Base-by-base conservation (phyloP, 2,888 invertebrate genomes). In the Steinernema carpocapsae region DNA sequence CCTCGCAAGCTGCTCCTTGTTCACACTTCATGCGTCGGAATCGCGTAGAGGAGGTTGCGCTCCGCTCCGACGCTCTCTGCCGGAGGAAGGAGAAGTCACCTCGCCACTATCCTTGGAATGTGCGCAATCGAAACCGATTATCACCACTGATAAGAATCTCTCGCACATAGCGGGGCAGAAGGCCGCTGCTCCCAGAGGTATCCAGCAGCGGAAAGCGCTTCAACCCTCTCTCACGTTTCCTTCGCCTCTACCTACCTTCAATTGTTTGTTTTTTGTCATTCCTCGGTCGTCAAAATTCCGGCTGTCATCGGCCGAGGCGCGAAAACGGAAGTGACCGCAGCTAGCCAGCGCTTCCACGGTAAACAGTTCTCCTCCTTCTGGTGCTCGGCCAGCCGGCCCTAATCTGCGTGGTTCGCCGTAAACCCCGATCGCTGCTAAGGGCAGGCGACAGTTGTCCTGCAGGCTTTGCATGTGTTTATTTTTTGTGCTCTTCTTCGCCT, bases 221-320 rank as follows among this genome's bases (percentile, higher is more conserved):
- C 56, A 10, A 10, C 12, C 19, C n/a, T 51, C 19, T 19, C n/a
- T 51, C 56, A 43, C 43, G 7, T 43, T 43, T 43, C 43, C 10
- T 6, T 26, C 26, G 4, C 56, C 22, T 56, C 56, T 26, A 26
- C 56, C 26, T 26, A 56, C 56, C 56, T 22, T 19, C 56, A 26
- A 56, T 56, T 56, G 56, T 56, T 56, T 56, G 22, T 56, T 56
- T 56, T 56, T 56, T 56, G 56, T 56, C 56, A 56, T 26, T 51
- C 56, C 56, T 4, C 26, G 6, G 56, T 19, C n/a, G 56, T 14
- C 43, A 43, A 43, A 14, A 43, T 7, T 6, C 24, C 26, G n/a
- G 56, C 56, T 56, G 56, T 56, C 56, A 56, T 10, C 51, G 19
- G 51, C 14, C 51, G 51, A 26, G 56, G 56, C 56, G 56, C 56